A percentile compares a stretch with the other conserved stretches of the same genome.
phyloP scores from a whole-genome alignment of 2,888 invertebrate genomes.

The Ashinkailepas kermadecensis region DNA sequence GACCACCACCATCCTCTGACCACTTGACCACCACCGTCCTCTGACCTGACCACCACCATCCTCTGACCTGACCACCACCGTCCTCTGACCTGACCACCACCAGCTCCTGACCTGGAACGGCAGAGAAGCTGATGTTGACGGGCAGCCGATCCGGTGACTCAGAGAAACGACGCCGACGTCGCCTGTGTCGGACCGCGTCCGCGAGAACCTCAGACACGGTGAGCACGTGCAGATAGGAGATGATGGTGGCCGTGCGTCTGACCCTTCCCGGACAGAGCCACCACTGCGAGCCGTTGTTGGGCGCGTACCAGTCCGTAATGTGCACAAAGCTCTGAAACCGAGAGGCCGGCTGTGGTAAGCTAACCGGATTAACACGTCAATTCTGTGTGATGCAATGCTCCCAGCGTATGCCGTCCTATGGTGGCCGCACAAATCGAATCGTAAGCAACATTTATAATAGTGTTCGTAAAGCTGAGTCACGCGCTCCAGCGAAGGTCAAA shows the following conservation, averaged over 20 bases:
- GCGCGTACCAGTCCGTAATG: constrained; percentile 32
- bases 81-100: too few relatives aligned
- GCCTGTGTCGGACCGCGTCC: not conserved
- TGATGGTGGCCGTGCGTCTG: not conserved
- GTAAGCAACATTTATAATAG: too few relatives aligned
- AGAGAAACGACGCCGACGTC: not conserved
- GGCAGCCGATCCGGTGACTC: not conserved
- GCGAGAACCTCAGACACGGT: not conserved
- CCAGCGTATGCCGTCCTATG: too few relatives aligned
- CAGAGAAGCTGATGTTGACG: not conserved
- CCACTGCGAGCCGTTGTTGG: constrained; percentile 29
- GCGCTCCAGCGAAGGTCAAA: too few relatives aligned
- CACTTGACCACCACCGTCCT: too few relatives aligned
- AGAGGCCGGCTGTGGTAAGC: constrained; percentile 27
- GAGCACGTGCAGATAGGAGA: constrained; percentile 16
- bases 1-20: too few relatives aligned
- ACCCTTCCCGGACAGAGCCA: constrained; percentile 27
- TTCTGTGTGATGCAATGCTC: too few relatives aligned
- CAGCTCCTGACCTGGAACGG: not conserved
- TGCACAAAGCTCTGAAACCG: constrained; percentile 31
- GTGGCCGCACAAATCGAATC: too few relatives aligned
- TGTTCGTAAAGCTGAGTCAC: too few relatives aligned
- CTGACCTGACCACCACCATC: too few relatives aligned
- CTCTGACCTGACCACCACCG: too few relatives aligned
- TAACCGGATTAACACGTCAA: too few relatives aligned